Evolutionary conservation across 2,113 vertebrate genomes (phyloP).

Genomic region (Lepus europaeus): DNA sequence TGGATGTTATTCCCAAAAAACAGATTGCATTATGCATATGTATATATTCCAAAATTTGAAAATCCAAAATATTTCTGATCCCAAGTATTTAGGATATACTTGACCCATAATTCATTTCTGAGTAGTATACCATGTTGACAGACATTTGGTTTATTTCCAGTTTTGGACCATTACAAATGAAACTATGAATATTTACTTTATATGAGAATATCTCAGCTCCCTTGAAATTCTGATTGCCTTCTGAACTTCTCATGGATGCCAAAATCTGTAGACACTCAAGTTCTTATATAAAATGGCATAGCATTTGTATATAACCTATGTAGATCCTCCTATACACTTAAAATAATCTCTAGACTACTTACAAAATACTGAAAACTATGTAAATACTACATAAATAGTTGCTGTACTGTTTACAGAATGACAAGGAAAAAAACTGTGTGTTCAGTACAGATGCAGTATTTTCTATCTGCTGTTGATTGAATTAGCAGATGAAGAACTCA

Average conservation of each 20-base stretch:
- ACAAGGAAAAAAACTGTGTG: neutral
- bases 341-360: neutral
- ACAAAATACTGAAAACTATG: neutral
- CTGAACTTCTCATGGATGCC: neutral
- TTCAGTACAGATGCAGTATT: neutral
- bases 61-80: neutral
- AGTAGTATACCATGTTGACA: neutral
- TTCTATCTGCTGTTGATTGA: neutral
- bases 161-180: constrained; percentile 59
- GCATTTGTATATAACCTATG: neutral
- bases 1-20: neutral
- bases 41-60: constrained; percentile 25
- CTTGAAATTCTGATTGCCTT: neutral
- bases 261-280: neutral
- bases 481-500: neutral
- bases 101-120: neutral
- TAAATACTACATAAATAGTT: neutral
- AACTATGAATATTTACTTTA: neutral
- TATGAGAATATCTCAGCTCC: neutral
- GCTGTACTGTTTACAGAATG: neutral
- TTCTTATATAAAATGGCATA: neutral
- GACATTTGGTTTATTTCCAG: neutral
- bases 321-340: neutral
- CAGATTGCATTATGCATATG: neutral
- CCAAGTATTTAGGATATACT: neutral